phyloP scores from a whole-genome alignment of 2,888 invertebrate species.

The Axea sp. region DNA sequence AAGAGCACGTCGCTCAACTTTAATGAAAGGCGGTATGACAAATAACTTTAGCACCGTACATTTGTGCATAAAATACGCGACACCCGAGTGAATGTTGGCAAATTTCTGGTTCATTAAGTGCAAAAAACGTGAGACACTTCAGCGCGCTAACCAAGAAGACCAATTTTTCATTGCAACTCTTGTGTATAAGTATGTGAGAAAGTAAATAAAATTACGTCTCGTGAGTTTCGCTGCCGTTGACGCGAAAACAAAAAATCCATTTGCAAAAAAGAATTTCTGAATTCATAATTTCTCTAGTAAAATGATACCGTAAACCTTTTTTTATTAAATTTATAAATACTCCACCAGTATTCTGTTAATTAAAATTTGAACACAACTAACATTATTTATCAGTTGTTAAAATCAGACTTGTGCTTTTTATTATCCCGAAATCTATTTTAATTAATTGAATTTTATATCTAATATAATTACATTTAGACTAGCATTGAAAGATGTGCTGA shows the following conservation, averaged over 20 bases:
- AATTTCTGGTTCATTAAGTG: constrained; percentile 56
- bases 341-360: too few species aligned
- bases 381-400: too few species aligned
- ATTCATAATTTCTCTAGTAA: not conserved
- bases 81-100: constrained; percentile 36
- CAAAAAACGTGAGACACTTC: constrained; percentile 36
- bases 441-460: too few species aligned
- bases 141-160: constrained; percentile 24
- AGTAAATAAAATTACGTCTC: constrained; percentile 28
- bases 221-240: constrained; percentile 10
- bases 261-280: constrained; percentile 6
- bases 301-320: constrained; percentile 5
- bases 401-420: too few species aligned
- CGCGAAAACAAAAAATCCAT: constrained; percentile 18
- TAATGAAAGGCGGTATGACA: constrained; percentile 36
- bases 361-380: too few species aligned
- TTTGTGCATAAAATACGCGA: constrained; percentile 39
- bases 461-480: too few species aligned
- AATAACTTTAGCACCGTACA: constrained; percentile 17
- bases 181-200: constrained; percentile 12
- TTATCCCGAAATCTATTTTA: too few species aligned
- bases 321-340: too few species aligned
- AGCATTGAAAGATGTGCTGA: too few species aligned
- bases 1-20: constrained; percentile 34
- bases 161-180: constrained; percentile 41